Evolutionary conservation across 2,888 invertebrate genomes (phyloP).

Genomic region (Sialis fuliginosa): DNA sequence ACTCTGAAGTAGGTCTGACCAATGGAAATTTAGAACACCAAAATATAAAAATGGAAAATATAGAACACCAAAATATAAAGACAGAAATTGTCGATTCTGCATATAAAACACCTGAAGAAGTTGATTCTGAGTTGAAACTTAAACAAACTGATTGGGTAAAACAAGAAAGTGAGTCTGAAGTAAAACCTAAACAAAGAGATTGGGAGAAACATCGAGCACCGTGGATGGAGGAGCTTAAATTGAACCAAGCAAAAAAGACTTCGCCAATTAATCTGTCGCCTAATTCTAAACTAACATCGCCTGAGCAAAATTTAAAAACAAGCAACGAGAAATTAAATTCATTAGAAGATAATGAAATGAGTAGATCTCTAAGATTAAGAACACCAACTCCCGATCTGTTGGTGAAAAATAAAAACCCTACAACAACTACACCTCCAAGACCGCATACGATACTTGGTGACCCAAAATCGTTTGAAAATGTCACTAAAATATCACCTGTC

Average conservation of each 20-base stretch:
- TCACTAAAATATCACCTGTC: constrained; percentile 6
- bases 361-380: constrained; percentile 17
- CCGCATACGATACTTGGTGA: constrained; percentile 14
- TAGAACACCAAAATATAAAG: constrained; percentile 12
- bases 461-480: constrained; percentile 3
- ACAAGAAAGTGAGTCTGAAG: constrained; percentile 26
- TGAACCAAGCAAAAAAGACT: constrained; percentile 53
- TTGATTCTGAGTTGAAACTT: constrained; percentile 27
- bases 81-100: not conserved
- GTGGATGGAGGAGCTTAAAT: constrained; percentile 67
- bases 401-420: constrained; percentile 12
- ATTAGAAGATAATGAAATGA: constrained; percentile 18
- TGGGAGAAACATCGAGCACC: constrained; percentile 60
- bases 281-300: constrained; percentile 16
- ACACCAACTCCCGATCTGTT: constrained; percentile 18
- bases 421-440: constrained; percentile 4
- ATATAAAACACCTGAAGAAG: constrained; percentile 8
- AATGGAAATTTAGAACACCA: constrained; percentile 18
- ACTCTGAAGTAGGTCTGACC: constrained; percentile 16
- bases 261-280: constrained; percentile 23
- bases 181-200: constrained; percentile 45
- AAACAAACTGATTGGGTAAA: constrained; percentile 54
- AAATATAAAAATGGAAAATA: constrained; percentile 8
- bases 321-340: constrained; percentile 20
- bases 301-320: constrained; percentile 11